Percentiles rank a stretch among this genome's conserved stretches.
Conservation (phyloP, 2,797 vertebrate genomes). For the Columba guinea region DNA sequence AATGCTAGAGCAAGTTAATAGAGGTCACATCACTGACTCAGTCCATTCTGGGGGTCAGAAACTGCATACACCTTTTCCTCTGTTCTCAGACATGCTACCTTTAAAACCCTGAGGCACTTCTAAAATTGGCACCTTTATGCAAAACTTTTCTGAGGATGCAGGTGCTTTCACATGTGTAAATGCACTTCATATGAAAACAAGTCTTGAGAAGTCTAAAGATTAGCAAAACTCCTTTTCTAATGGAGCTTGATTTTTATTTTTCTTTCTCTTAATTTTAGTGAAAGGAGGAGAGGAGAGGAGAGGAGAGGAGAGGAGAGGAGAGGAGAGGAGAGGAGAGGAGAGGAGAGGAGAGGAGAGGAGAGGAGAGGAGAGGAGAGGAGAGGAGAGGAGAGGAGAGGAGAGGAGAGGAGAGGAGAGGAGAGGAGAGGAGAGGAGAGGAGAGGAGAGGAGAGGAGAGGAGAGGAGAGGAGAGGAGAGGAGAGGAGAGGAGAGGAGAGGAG, state of each 20-base stretch:
- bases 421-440: no score
- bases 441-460: no score
- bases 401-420: no score
- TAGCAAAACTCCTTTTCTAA: not conserved
- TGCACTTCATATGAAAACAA: not conserved
- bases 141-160: not conserved
- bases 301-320: no score
- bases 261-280: not conserved
- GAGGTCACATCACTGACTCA: not conserved
- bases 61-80: not conserved
- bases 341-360: no score
- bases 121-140: not conserved
- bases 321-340: no score
- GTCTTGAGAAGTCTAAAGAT: not conserved
- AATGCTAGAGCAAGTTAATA: fast-evolving
- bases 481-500: no score
- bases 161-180: not conserved
- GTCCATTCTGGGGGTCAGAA: not conserved
- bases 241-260: not conserved
- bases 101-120: not conserved
- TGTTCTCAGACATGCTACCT: not conserved
- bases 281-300: no score
- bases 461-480: no score
- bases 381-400: no score
- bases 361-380: no score